Evolutionary conservation across 2,113 vertebrate species (phyloP).

Genomic region (Dermatemys mawii): DNA sequence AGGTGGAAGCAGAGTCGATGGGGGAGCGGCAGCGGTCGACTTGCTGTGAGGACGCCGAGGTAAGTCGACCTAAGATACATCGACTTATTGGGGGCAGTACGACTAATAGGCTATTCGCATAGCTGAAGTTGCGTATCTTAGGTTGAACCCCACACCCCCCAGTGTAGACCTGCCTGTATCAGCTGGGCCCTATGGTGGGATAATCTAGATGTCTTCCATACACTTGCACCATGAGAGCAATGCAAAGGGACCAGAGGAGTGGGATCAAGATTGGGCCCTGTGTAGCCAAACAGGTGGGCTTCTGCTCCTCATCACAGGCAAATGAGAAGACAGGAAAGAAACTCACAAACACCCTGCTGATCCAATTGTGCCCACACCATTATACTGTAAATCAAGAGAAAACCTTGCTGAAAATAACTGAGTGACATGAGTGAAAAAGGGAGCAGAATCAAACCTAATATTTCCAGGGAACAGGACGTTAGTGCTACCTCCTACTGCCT

Average conservation of each 20-base stretch:
- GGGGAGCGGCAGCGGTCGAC: too few relatives aligned
- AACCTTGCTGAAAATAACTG: neutral
- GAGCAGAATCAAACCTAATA: neutral
- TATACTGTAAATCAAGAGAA: neutral
- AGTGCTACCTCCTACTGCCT: neutral
- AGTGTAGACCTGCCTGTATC: too few relatives aligned
- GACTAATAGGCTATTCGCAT: too few relatives aligned
- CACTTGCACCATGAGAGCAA: neutral
- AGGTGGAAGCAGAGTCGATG: too few relatives aligned
- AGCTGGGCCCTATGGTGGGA: neutral
- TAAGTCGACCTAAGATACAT: too few relatives aligned
- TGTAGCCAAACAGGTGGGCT: fast-evolving
- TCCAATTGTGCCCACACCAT: neutral
- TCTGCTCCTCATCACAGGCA: neutral
- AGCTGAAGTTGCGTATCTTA: too few relatives aligned
- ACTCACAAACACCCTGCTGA: neutral
- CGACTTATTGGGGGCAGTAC: too few relatives aligned
- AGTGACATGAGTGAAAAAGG: fast-evolving
- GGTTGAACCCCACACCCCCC: too few relatives aligned
- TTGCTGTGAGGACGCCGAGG: too few relatives aligned
- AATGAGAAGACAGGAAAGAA: neutral
- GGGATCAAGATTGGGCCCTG: too few relatives aligned
- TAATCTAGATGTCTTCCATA: neutral
- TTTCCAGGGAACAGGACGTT: neutral
- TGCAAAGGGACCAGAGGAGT: neutral